These are phyloP conservation scores for Pseudochromis fuscus DNA, from an alignment of 2,797 vertebrate species.

Conservation along the genomic window DNA sequence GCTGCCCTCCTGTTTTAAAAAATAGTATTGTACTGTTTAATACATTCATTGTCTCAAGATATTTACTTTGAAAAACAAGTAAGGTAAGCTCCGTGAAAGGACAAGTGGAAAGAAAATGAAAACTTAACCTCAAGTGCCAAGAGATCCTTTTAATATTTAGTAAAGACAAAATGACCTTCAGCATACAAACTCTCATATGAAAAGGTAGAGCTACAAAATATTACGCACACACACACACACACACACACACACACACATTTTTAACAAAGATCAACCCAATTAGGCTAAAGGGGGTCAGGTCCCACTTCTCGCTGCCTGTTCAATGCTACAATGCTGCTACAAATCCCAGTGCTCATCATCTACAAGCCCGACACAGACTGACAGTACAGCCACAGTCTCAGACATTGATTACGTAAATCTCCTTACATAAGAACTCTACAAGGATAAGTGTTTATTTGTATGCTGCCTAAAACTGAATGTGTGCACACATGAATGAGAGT, in stretches of 20 bases:
- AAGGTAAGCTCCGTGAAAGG: constrained; percentile 2
- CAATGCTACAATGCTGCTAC: constrained; percentile 41
- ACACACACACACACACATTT: not conserved
- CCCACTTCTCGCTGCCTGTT: constrained; percentile 23
- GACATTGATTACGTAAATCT: constrained; percentile 65
- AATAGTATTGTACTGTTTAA: not conserved
- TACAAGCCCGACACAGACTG: constrained; percentile 62
- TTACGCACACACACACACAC: not conserved
- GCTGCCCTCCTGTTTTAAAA: not conserved
- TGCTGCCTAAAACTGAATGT: constrained; percentile 18
- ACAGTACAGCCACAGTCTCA: constrained; percentile 57
- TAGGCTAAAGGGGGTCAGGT: constrained; percentile 48
- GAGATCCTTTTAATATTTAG: not conserved
- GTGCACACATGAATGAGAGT: constrained; percentile 21
- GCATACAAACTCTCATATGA: not conserved
- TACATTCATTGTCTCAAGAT: not conserved
- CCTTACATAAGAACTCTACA: constrained; percentile 63
- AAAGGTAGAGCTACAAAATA: constrained; percentile 4
- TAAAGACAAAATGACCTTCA: not conserved
- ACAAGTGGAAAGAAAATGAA: not conserved
- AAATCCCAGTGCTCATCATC: constrained; percentile 36
- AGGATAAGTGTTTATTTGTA: constrained; percentile 57
- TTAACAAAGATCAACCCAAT: constrained; percentile 40
- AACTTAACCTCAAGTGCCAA: constrained; percentile 4
- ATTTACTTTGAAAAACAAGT: not conserved